Base-by-base conservation (phyloP, 2,888 invertebrate species). In the Chloroclystis v-ata region DNA sequence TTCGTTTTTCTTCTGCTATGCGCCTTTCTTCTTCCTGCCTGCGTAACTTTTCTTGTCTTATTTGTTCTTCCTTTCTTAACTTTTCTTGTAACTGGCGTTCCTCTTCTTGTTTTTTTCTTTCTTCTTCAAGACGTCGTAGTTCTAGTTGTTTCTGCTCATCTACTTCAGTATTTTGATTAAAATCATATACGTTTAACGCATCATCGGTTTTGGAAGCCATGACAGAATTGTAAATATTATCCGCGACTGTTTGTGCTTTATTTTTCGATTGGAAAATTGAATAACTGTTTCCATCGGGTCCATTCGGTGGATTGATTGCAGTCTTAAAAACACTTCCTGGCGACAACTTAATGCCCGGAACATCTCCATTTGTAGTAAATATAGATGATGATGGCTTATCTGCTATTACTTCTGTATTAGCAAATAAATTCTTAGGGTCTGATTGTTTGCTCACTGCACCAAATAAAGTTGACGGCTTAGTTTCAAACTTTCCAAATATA, bases 291-390 rank as follows among this genome's bases (percentile, higher is more conserved):
- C 54, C 42, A 26, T 74, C 73, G 4, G 67, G 30, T 7, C 61
- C 69, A 50, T 70, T 75, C 7, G 61, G 56, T 8, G 66, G 63
- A 35, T 60, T 63, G 11, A 67, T 28, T 7, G 77, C 81, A 50
- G 67, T 80, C 68, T 86, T 86, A 48, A 85, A 87, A 47, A 86
- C 66, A 49, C 65, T 80, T 7, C 78, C 73, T 6, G 86, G 82
- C 6, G 83, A 80, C 33, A 77, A 45, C 26, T 66, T 67, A 32
- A 47, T 58, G 26, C 63, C 48, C 30, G 62, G 28, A 16, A 67
- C 59, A 35, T 66, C 70, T 32, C 76, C 75, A 51, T 82, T 80
- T 1, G 66, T 24, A 2, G 55, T 41, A 53, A 72, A 72, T 38
- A 70, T 43, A 14, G 65, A 56, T 41, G 49, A 47, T 5, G 57